phyloP scores from a whole-genome alignment of 92 coral and sea anemone genomes.

The Heliopora coerulea region DNA sequence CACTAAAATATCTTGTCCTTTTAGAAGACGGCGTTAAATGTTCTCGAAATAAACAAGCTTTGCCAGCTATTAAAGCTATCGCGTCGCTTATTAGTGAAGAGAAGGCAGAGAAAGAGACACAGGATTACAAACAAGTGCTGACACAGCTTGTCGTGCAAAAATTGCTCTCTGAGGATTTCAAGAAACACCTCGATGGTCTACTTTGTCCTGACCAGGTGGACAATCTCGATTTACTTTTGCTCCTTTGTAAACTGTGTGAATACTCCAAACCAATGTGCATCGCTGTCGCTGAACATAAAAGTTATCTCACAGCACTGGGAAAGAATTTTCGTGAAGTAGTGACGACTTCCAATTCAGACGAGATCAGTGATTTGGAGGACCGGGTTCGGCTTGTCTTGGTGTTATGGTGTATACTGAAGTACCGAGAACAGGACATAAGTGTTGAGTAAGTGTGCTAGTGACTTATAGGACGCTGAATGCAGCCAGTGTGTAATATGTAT shows the following conservation, averaged over 20 bases:
- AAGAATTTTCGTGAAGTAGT: constrained; percentile 17
- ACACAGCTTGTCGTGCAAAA: constrained; percentile 28
- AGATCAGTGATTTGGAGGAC: constrained; percentile 12
- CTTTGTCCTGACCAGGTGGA: constrained; percentile 2
- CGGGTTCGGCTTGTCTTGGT: constrained; percentile 5
- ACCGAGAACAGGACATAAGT: constrained; percentile 20
- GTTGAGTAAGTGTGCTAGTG: constrained; percentile 22
- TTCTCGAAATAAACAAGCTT: background rate
- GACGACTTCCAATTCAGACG: constrained; percentile 5
- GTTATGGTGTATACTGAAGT: constrained; percentile 25
- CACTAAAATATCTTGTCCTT: too few species aligned
- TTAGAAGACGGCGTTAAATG: too few species aligned
- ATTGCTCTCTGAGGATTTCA: constrained; percentile 3
- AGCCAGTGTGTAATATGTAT: background rate
- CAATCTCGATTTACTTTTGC: background rate
- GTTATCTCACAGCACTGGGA: constrained; percentile 19
- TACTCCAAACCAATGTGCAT: constrained; percentile 16
- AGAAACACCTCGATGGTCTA: constrained; percentile 2
- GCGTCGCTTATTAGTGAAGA: background rate
- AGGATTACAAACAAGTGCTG: constrained; percentile 22
- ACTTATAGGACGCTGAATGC: too few species aligned
- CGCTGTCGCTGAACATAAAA: constrained; percentile 10
- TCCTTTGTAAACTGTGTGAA: constrained; percentile 31
- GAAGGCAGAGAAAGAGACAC: background rate
- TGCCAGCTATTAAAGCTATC: constrained; percentile 9